Base-by-base conservation (phyloP, 2,797 vertebrate species). In the Alauda arvensis region DNA sequence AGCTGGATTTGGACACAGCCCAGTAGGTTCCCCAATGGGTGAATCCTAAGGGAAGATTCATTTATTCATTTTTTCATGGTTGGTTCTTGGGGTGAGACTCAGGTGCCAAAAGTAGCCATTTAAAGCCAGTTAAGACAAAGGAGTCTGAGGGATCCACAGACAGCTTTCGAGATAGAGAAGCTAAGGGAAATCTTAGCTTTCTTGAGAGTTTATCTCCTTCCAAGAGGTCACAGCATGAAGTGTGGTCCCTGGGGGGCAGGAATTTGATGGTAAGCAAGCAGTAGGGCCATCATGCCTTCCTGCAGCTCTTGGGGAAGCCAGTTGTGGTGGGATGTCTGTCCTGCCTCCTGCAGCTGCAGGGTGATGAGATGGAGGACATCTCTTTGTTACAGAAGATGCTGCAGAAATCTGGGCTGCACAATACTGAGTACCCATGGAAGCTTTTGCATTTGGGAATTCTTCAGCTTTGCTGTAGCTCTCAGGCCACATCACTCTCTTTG, bases 1-100 rank as follows among this genome's bases (percentile, higher is more conserved):
- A 91, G 33, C 39, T 63, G 85, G 70, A 48, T 91, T 87, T 93
- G 60, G 53, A 43, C 1, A 79, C 85, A 84, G 46, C 16, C 46
- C 46, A 23, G 53, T 33, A 78, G n/a, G 28, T 57, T 85, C 24
- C 60, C 85, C 61, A 51, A 24, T 31, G 51, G 4, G 20, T 85
- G 77, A 83, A 82, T 90, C 43, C 68, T 70, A 74, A 53, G 4
- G 18, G 46, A 34, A 83, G 25, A 63, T 53, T 60, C 1, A 52
- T 63, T 83, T 63, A 60, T 69, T 77, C 18, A 49, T 72, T 80
- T 67, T 40, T 70, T 52, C 42, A 60, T 26, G 3, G 2, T 4
- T 60, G 49, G 67, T 83, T 74, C 18, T 6, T 67, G 25, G 31
- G 51, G 23, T 74, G 61, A 84, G 40, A n/a, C 8, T 48, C 31